Evolutionary conservation across 2,888 invertebrate genomes (phyloP), one percentile per base, ranked within the genome.

Genomic region (Trachelus tabidus): DNA sequence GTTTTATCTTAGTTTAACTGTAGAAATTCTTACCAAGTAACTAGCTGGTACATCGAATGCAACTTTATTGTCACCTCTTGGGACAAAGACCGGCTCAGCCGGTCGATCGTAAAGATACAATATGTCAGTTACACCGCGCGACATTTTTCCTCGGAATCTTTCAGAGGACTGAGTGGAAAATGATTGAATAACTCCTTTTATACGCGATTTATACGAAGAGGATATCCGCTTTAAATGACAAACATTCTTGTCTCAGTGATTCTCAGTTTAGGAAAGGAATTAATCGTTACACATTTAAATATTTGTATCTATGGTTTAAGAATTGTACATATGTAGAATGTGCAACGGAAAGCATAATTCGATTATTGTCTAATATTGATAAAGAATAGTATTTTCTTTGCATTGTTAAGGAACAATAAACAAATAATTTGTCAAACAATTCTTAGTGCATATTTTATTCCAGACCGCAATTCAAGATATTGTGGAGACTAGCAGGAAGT

Each of bases 41-140:
- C 15, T 69, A 34, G n/a, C 9, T 23, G 79, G 79, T 12, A 79
- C 69, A 23, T 76, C 69, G 76, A 76, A 79, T 15, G 56, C 34
- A 34, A 73, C 40, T 34, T 31, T 68, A 9, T 76, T 56, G 23
- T 79, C 69, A 37, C 76, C 79, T 34, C 76, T 34, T 68, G 40
- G 9, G 2, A 76, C 68, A 15, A 79, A 76, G 33, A 79, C 31
- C 15, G 79, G 79, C 34, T 76, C 76, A 1, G 69, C 40, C 11
- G 76, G 76, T 33, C 76, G 73, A 69, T 79, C 79, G 34, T 30
- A 79, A 11, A 79, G 79, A 37, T 73, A 76, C 79, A 79, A 34
- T n/a, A 79, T 12, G n/a, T 80, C 79, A n/a, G 79, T 33, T 34
- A 74, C 37, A 15, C 73, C 73, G 4, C 68, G 69, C 34, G 79